Conservation (phyloP, 2,888 invertebrate genomes). For the Timema cristinae region DNA sequence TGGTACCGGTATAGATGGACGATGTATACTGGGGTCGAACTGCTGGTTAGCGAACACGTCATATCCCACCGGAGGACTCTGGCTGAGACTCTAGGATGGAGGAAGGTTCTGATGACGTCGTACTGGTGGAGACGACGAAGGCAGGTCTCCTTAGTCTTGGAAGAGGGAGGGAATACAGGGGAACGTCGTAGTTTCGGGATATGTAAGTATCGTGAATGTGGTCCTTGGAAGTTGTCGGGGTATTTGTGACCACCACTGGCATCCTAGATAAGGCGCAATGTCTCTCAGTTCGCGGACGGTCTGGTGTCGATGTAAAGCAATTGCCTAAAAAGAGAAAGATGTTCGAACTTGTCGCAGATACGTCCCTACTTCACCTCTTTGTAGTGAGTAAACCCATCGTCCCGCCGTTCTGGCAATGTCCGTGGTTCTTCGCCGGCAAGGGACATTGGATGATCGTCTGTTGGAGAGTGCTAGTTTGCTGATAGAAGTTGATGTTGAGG, state of each 20-base stretch:
- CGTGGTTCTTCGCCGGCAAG: constrained; percentile 38
- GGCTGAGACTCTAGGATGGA: constrained; percentile 33
- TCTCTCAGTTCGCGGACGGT: constrained; percentile 69
- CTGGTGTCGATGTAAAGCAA: constrained; percentile 79
- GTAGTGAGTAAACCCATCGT: constrained; percentile 40
- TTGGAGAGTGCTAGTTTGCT: constrained; percentile 73
- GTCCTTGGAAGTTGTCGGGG: constrained; percentile 51
- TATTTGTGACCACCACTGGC: constrained; percentile 74
- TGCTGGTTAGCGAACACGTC: constrained; percentile 61
- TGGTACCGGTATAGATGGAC: constrained; percentile 53
- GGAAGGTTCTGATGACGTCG: constrained; percentile 22
- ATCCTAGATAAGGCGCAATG: constrained; percentile 72
- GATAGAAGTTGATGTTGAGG: constrained; percentile 76
- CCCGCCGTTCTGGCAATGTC: constrained; percentile 37
- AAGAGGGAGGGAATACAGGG: constrained; percentile 33
- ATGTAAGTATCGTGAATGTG: constrained; percentile 40
- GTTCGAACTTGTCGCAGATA: constrained; percentile 68
- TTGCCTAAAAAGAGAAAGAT: constrained; percentile 64
- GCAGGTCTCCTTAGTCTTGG: constrained; percentile 5
- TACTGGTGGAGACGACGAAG: constrained; percentile 17
- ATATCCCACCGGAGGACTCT: constrained; percentile 34
- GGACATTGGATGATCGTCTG: constrained; percentile 38
- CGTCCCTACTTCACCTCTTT: constrained; percentile 68
- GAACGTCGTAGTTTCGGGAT: constrained; percentile 44
- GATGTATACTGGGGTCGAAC: constrained; percentile 71